A percentile compares a stretch with the other conserved stretches of the same genome.
Evolutionary conservation across 2,888 invertebrate genomes (phyloP).

Genomic region (Athalia rosae): DNA sequence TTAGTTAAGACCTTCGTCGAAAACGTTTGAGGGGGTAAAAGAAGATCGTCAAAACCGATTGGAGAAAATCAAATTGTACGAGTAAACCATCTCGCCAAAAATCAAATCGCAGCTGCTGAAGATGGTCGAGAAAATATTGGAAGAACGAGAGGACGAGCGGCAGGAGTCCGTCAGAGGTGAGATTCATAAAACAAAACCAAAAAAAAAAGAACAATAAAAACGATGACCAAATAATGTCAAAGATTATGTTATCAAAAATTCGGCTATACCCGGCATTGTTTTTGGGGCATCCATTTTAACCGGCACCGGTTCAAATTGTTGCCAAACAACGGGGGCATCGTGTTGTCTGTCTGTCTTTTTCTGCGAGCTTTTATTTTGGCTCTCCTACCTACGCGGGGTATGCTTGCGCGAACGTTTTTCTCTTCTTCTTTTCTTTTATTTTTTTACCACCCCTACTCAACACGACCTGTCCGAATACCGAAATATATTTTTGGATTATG

Average conservation of each 20-base stretch:
- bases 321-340: slow-evolving; percentile 12
- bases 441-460: too few species aligned
- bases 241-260: slow-evolving; percentile 47
- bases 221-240: background rate
- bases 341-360: background rate
- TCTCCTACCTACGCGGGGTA: background rate
- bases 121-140: slow-evolving; percentile 82
- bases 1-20: background rate
- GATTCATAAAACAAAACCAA: slow-evolving; percentile 37
- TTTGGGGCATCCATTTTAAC: background rate
- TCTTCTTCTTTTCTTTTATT: too few species aligned
- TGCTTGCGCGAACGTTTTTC: background rate
- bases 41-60: background rate
- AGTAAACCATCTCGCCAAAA: background rate
- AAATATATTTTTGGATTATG: too few species aligned
- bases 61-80: background rate
- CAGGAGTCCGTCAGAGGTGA: slow-evolving; percentile 64
- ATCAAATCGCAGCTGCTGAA: slow-evolving; percentile 51
- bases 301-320: slow-evolving; percentile 8
- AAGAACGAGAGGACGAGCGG: slow-evolving; percentile 77
- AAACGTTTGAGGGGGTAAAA: too few species aligned
- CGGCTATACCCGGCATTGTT: slow-evolving; percentile 1
- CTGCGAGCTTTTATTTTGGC: background rate
- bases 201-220: background rate
- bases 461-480: too few species aligned